Percentiles rank a stretch among this genome's conserved stretches.
Evolutionary conservation across 2,888 invertebrate genomes (phyloP).

Genomic region (Cheilosia grossa): DNA sequence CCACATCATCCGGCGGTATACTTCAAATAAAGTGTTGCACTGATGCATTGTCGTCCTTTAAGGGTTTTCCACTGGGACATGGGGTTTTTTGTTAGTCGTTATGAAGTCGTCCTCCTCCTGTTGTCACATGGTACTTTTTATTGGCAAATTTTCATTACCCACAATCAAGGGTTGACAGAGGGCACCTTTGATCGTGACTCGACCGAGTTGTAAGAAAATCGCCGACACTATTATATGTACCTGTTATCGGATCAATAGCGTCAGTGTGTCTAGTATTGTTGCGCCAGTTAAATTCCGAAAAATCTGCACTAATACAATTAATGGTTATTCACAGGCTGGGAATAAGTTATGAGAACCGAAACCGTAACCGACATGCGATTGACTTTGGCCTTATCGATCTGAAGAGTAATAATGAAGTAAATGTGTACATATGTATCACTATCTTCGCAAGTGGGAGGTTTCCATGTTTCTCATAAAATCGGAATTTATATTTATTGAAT

Average conservation of each 20-base stretch:
- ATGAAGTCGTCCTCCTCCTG: conserved; percentile 55
- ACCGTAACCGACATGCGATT: no score
- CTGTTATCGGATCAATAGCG: conserved; percentile 50
- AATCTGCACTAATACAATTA: conserved; percentile 46
- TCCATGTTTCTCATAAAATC: neutral
- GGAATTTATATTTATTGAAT: neutral
- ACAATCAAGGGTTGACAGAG: conserved; percentile 34
- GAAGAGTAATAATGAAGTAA: neutral
- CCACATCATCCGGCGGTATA: conserved; percentile 40
- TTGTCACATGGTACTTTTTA: conserved; percentile 64
- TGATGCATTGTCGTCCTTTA: conserved; percentile 35
- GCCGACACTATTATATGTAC: conserved; percentile 58
- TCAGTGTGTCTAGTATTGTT: conserved; percentile 62
- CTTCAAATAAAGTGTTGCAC: conserved; percentile 65
- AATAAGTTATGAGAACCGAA: conserved; percentile 31
- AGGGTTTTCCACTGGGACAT: conserved; percentile 71
- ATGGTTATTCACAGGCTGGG: conserved; percentile 30
- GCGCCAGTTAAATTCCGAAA: conserved; percentile 35
- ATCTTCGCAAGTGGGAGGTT: neutral
- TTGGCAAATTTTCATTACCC: conserved; percentile 66
- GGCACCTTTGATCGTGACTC: conserved; percentile 56
- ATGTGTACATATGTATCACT: neutral
- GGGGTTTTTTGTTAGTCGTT: conserved; percentile 55
- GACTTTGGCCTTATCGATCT: neutral
- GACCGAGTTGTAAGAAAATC: conserved; percentile 39